Evolutionary conservation across 2,113 vertebrate genomes (phyloP).

Genomic region (Columba janthina): DNA sequence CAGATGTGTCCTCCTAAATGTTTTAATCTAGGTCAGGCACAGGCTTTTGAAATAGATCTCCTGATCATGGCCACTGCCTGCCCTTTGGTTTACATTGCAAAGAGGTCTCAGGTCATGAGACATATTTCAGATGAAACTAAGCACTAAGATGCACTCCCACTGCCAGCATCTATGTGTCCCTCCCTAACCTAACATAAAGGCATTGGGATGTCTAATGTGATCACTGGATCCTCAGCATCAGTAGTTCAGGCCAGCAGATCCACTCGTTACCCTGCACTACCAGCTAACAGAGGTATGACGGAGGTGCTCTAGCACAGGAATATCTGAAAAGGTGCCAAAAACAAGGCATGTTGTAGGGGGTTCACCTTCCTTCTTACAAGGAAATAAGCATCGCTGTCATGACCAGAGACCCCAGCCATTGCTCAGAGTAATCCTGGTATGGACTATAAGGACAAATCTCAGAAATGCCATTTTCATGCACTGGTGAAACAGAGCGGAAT

Average conservation of each 20-base stretch:
- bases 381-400: not conserved
- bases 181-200: not conserved
- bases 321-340: not conserved
- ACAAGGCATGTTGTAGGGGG: not conserved
- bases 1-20: not conserved
- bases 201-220: not conserved
- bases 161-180: fast-evolving
- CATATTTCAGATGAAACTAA: not conserved
- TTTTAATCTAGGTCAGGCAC: not conserved
- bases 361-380: not conserved
- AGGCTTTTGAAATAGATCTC: not conserved
- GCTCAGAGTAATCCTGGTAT: not conserved
- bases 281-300: not conserved
- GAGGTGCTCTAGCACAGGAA: fast-evolving
- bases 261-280: not conserved
- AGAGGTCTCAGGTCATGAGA: not conserved
- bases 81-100: not conserved
- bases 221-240: not conserved
- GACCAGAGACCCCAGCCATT: not conserved
- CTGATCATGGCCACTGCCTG: not conserved
- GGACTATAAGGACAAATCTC: not conserved
- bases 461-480: not conserved
- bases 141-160: not conserved
- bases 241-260: not conserved
- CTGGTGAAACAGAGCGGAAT: not conserved